Evolutionary conservation across 2,113 vertebrate species (phyloP), one percentile per base, ranked within the genome.

Genomic region (Oryzias woworae): DNA sequence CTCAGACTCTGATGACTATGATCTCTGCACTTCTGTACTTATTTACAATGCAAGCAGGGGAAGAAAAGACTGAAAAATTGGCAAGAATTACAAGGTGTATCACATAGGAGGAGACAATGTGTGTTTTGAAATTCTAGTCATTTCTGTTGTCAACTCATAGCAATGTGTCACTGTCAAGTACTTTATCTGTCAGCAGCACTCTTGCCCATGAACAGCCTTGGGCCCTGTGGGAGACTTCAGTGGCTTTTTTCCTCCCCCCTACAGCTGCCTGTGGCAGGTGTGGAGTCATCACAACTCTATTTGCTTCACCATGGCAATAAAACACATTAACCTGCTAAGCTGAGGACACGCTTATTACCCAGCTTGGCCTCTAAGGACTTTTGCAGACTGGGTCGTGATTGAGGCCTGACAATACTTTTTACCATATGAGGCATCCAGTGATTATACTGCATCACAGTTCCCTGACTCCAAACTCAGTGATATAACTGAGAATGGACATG

Each of bases 241-340:
- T 87, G 86, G 75, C 62, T 78, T 77, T 83, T 55, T 41, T 18
- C 18, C 23, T 53, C 36, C 45, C 47, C 70, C 57, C 22, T 48
- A 24, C 24, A 18, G 81, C 77, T 76, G 84, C 66, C 76, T 86
- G 78, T 66, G 86, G 91, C 90, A 92, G 84, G 75, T 92, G 84
- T 86, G 88, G 91, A 91, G 85, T 90, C 89, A 88, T 91, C 91
- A 90, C 84, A 92, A 74, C 89, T 92, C 90, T 92, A 90, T 94
- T 93, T 94, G 86, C 89, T 90, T 81, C 78, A 73, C 78, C 66
- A 62, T 72, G 83, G 86, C 81, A 89, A 92, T 88, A 84, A 92
- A 91, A 82, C 75, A 73, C 84, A 88, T 92, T 91, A 92, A 89
- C 87, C 86, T 80, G 88, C 84, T 81, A 85, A 84, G 89, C 85